Base-by-base conservation (phyloP, 2,888 invertebrate genomes). In the Mystacides longicornis region DNA sequence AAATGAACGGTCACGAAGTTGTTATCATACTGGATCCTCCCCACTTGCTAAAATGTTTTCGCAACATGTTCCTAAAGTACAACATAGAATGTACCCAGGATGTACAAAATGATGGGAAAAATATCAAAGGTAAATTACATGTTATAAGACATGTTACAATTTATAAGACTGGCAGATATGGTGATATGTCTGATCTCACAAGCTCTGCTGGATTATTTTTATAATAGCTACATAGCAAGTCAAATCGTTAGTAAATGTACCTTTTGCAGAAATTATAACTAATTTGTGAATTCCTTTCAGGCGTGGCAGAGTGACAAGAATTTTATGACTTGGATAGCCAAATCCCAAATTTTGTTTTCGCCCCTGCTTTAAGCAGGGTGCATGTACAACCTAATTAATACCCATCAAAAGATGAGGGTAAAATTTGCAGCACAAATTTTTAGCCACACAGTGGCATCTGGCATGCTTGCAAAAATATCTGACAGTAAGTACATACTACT, bases 11-110 rank as follows among this genome's bases (percentile, higher is more conserved):
- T 18, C 52, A 56, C 37, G 56, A 56, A 22, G 42, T 56, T 48
- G 49, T 52, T 7, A 56, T 52, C 3, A 19, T 56, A 1, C 27
- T 48, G 14, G 56, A 56, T 18, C 48, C 56, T n/a, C 56, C 56
- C n/a, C 56, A 56, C 33, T 31, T 52, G 3, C 37, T 56, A 2
- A 52, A 56, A 20, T 52, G 56, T 42, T 56, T 56, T 42, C 23
- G 56, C 19, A 56, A 56, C 21, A 48, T 37, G 11, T 49, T 56
- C 14, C 1, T 55, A 23, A 49, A 54, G 22, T 52, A 37, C 45
- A 42, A 43, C 46, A 23, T 49, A 16, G 31, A 23, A 21, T 1
- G 18, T 16, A 21, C 2, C 14, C 23, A 27, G 22, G 43, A 43
- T 43, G 16, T 43, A 7, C 14, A 18, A 16, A 43, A 5, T 43